Conservation (phyloP, 2,113 vertebrate species). For the Hassar affinis region DNA sequence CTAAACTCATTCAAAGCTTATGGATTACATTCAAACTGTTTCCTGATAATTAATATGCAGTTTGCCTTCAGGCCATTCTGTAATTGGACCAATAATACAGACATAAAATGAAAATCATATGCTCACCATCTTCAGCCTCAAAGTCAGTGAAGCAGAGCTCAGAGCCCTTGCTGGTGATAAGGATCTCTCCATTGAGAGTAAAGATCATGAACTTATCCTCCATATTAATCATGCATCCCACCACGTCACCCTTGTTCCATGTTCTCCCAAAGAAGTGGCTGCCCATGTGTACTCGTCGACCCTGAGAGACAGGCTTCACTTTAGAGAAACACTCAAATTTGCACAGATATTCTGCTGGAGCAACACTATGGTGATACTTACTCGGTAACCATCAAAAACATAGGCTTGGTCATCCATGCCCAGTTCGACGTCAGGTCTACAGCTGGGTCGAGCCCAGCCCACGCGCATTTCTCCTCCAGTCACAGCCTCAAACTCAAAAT, state of each 20-base stretch:
- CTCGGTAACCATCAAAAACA: constrained; percentile 92
- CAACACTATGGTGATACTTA: constrained; percentile 64
- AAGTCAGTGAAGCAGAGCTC: constrained; percentile 95
- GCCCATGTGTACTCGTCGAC: constrained; percentile 89
- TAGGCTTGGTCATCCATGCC: constrained; percentile 90
- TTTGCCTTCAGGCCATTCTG: not conserved
- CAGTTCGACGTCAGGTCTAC: constrained; percentile 85
- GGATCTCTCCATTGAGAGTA: constrained; percentile 93
- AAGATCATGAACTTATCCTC: constrained; percentile 97
- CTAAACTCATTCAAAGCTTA: not conserved
- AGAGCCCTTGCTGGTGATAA: constrained; percentile 93
- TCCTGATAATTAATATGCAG: not conserved
- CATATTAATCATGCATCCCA: constrained; percentile 98
- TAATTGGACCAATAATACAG: not conserved
- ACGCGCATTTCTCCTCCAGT: constrained; percentile 95
- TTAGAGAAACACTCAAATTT: not conserved
- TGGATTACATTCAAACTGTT: not conserved
- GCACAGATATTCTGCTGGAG: not conserved
- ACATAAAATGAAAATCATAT: not conserved
- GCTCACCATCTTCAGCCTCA: constrained; percentile 86
- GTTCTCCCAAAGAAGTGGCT: constrained; percentile 89
- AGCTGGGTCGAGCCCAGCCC: constrained; percentile 92
- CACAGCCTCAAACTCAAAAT: constrained; percentile 95
- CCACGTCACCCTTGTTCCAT: constrained; percentile 91
- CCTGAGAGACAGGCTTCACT: constrained; percentile 66